These are phyloP conservation scores for Camponotus fellah DNA, from an alignment of 2,888 invertebrate genomes.

Conservation along the genomic window DNA sequence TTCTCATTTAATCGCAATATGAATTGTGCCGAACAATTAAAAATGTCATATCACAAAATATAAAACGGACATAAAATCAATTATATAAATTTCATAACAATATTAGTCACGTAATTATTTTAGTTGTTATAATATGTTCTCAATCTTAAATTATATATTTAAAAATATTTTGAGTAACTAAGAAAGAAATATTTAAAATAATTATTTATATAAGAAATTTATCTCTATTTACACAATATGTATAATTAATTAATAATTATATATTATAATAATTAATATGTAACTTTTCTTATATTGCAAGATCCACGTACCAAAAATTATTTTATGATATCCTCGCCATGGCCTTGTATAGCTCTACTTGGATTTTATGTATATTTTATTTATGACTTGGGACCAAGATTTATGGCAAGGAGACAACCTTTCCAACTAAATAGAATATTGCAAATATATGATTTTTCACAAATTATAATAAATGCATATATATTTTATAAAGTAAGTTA, in stretches of 20 bases:
- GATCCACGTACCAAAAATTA: slow-evolving; percentile 90
- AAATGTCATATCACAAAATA: too few relatives aligned
- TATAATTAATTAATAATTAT: too few relatives aligned
- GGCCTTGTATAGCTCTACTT: slow-evolving; percentile 87
- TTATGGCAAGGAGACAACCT: slow-evolving; percentile 90
- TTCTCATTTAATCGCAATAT: too few relatives aligned
- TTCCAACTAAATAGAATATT: slow-evolving; percentile 89
- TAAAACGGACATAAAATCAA: background rate
- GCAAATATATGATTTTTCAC: slow-evolving; percentile 90
- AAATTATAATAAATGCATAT: slow-evolving; percentile 88
- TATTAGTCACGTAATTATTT: background rate
- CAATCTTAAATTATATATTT: background rate
- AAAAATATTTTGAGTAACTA: too few relatives aligned
- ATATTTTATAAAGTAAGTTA: slow-evolving; percentile 87
- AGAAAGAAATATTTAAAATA: background rate
- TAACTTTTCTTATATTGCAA: slow-evolving; percentile 76
- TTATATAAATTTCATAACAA: background rate
- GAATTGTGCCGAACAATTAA: too few relatives aligned
- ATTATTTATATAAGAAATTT: background rate
- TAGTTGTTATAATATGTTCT: background rate
- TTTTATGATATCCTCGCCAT: slow-evolving; percentile 90
- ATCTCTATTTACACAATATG: background rate
- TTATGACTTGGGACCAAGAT: slow-evolving; percentile 90
- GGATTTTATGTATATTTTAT: slow-evolving; percentile 91
- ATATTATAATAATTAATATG: background rate